Base-by-base conservation (phyloP, 2,888 invertebrate species). In the Tenthredo mesomela region DNA sequence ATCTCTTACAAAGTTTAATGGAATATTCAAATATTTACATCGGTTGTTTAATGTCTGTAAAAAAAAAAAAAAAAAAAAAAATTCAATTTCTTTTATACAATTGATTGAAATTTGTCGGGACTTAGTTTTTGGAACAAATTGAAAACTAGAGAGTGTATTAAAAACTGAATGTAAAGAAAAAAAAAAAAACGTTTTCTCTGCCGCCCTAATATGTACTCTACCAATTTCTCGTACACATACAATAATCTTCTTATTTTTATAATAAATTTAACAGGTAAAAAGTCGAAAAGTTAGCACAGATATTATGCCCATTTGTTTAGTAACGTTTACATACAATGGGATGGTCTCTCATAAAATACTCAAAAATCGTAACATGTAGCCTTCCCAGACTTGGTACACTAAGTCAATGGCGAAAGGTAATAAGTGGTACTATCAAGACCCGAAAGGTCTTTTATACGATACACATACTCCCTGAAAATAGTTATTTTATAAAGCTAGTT, bases 201-300 rank as follows among this genome's bases (percentile, higher is more conserved):
- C 7, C 54, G 6, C 54, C 54, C n/a, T 21, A 18, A 15, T 77
- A 77, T 54, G 77, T 50, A 77, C 29, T 29, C 18, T 40, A 80
- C 61, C 18, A 80, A 58, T 61, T 40, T 58, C 15, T 58, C 21
- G 80, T 61, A 80, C 58, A 80, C 58, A 80, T 61, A 61, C 58
- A 80, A 40, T 37, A 29, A 50, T 50, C 18, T 0, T 50, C 29
- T 50, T 33, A 18, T 77, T 73, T 77, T 73, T 12, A 21, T 80
- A 40, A 67, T 47, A 82, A 82, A 67, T 82, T 65, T 47, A 82
- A 67, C 82, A 82, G 70, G 70, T 67, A 82, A 67, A 82, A 47
- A 70, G 29, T 82, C 67, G 15, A 82, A 82, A 82, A 67, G 1
- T 65, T 65, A 37, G 82, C 29, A 67, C 25, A 70, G 47, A 82